Base-by-base conservation (phyloP, 2,888 invertebrate species). In the Idaea straminata region DNA sequence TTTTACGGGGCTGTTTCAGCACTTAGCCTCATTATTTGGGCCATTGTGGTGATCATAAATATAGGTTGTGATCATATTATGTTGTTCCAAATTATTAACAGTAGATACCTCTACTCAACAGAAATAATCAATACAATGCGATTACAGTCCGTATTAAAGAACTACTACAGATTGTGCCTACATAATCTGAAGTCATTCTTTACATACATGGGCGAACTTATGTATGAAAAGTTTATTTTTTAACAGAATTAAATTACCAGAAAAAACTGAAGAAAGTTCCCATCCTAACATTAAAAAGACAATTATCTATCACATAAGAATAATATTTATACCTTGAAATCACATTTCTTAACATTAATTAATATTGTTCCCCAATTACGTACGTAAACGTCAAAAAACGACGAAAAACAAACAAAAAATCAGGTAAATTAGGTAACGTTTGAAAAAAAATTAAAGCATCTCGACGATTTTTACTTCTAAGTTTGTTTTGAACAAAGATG, bases 241-340 rank as follows among this genome's bases (percentile, higher is more conserved):
- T 13, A 13, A 47, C 10, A 47, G 13, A 47, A 47, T 47, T 47
- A 6, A 47, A 47, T 47, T 47, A 47, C 13, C 47, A 88, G 88
- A 89, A 88, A 86, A 87, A 79, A 80, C 85, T 91, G 91, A 91
- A 91, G 91, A 92, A 83, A 87, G 87, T 89, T 86, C 82, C 82
- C 84, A 71, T 76, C 77, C 84, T 78, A 77, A 85, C 79, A 83
- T 79, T 81, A 80, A 82, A 87, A 81, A 84, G 83, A 86, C 78
- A 83, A 82, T 87, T 91, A 92, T 92, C 91, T 91, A 92, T 92
- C 91, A 92, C 92, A 91, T 88, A 13, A 91, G 81, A 87, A 82
- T 84, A 85, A 84, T 83, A 87, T 88, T 83, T 86, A 89, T 86
- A 88, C 84, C 85, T 83, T 85, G 83, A 90, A 90, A 92, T 91